phyloP scores from a whole-genome alignment of 2,113 vertebrate genomes.

The Grallaria varia region DNA sequence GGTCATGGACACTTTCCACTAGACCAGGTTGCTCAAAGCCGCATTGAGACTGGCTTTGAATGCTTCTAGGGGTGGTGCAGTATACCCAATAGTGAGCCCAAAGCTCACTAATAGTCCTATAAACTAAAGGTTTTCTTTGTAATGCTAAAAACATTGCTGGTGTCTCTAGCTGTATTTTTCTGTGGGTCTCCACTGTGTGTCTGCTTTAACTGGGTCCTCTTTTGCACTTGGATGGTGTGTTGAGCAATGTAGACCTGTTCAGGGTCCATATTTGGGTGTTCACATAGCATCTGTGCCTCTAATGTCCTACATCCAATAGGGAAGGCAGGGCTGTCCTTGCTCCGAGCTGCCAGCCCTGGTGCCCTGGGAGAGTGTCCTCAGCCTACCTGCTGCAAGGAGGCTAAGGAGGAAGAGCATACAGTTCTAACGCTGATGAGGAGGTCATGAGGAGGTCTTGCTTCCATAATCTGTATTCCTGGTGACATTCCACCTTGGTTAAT shows the following conservation, averaged over 20 bases:
- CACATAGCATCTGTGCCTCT: neutral
- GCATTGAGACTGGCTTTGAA: neutral
- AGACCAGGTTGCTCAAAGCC: neutral
- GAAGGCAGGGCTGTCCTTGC: neutral
- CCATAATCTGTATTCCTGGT: neutral
- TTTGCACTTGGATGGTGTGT: too few relatives aligned
- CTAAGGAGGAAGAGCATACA: neutral
- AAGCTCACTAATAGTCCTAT: neutral
- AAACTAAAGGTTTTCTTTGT: neutral
- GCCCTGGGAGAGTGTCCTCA: neutral
- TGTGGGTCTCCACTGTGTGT: too few relatives aligned
- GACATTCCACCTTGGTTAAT: neutral
- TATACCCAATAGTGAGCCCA: too few relatives aligned
- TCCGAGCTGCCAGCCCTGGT: rapidly evolving
- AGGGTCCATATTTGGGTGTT: too few relatives aligned
- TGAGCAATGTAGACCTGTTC: neutral
- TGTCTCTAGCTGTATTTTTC: neutral
- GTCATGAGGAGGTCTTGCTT: neutral
- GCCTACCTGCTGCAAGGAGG: neutral
- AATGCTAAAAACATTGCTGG: rapidly evolving
- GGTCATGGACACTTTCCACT: too few relatives aligned
- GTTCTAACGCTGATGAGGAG: neutral
- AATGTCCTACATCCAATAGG: neutral
- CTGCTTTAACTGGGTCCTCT: too few relatives aligned
- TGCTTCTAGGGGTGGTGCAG: rapidly evolving